A percentile compares a stretch with the other conserved stretches of the same genome.
These are phyloP conservation scores for Mesorhabditis spiculigera DNA, from an alignment of 2,888 invertebrate species.

Conservation along the genomic window DNA sequence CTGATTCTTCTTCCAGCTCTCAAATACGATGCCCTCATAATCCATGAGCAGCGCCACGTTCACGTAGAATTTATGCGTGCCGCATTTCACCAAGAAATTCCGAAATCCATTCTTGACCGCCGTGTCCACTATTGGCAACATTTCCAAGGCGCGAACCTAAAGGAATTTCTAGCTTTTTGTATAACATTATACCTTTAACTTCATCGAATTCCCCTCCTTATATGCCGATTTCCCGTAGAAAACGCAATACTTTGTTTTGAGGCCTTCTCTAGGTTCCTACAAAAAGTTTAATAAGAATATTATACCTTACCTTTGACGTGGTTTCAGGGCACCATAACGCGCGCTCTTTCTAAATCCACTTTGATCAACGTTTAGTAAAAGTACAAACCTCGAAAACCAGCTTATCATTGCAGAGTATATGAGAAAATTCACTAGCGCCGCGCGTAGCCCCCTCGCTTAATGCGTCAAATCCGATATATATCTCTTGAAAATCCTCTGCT, in stretches of 20 bases:
- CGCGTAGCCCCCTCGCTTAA: too few species aligned
- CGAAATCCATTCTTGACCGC: not conserved
- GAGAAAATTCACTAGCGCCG: too few species aligned
- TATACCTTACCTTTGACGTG: not conserved
- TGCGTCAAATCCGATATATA: too few species aligned
- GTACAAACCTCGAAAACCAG: too few species aligned
- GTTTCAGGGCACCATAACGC: constrained; percentile 3
- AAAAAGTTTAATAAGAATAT: too few species aligned
- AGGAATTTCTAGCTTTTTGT: not conserved
- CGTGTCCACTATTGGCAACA: not conserved
- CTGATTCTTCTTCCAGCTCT: not conserved
- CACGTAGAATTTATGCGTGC: not conserved
- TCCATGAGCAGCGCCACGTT: not conserved
- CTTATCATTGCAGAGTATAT: too few species aligned
- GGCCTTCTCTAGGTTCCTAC: too few species aligned
- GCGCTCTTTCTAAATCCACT: not conserved
- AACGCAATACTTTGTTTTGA: not conserved
- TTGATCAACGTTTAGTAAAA: too few species aligned
- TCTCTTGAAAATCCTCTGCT: too few species aligned
- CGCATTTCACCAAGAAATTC: not conserved
- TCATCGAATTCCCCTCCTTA: not conserved
- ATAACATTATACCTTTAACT: not conserved
- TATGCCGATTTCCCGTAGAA: not conserved
- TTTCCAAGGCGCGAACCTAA: not conserved
- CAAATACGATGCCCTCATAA: not conserved